phyloP scores from a whole-genome alignment of 1,140 invertebrate genomes.

The Yoshiicerus persimilis region DNA sequence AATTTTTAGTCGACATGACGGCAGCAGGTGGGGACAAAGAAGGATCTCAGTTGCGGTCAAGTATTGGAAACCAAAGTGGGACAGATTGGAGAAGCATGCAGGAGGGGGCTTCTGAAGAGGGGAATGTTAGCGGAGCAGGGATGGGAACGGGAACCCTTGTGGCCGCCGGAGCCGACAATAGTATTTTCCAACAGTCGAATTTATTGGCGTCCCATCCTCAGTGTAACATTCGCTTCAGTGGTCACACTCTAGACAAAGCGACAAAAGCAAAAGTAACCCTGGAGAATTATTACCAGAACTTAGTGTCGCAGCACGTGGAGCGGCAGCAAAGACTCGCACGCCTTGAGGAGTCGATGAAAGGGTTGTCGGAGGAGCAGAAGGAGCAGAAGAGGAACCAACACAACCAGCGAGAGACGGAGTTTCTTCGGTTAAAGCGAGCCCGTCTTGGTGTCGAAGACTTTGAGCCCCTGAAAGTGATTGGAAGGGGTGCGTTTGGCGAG shows the following conservation, averaged over 20 bases:
- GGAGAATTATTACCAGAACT: constrained; percentile 99
- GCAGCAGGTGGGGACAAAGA: constrained; percentile 38
- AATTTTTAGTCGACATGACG: constrained; percentile 26
- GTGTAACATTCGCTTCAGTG: constrained; percentile 83
- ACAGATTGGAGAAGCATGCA: constrained; percentile 1
- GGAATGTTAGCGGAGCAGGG: not conserved
- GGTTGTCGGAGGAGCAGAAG: constrained; percentile 78
- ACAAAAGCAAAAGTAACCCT: constrained; percentile 98
- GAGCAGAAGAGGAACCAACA: constrained; percentile 90
- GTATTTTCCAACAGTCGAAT: not conserved
- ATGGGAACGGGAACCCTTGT: not conserved
- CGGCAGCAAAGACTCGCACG: constrained; percentile 90
- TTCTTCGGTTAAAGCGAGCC: constrained; percentile 91
- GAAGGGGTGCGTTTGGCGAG: constrained; percentile 96
- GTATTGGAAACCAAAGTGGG: not conserved
- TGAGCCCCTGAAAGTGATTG: constrained; percentile 95
- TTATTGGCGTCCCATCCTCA: constrained; percentile 55
- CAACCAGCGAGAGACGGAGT: constrained; percentile 97
- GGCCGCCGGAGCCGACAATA: not conserved
- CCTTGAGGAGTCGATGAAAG: constrained; percentile 89
- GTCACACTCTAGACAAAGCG: constrained; percentile 96
- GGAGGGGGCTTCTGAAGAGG: not conserved
- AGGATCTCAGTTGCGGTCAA: constrained; percentile 33
- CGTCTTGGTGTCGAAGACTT: constrained; percentile 97
- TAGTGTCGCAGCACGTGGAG: constrained; percentile 95